Evolutionary conservation across 1,140 invertebrate genomes (phyloP).

Genomic region (Lepidostoma basale): DNA sequence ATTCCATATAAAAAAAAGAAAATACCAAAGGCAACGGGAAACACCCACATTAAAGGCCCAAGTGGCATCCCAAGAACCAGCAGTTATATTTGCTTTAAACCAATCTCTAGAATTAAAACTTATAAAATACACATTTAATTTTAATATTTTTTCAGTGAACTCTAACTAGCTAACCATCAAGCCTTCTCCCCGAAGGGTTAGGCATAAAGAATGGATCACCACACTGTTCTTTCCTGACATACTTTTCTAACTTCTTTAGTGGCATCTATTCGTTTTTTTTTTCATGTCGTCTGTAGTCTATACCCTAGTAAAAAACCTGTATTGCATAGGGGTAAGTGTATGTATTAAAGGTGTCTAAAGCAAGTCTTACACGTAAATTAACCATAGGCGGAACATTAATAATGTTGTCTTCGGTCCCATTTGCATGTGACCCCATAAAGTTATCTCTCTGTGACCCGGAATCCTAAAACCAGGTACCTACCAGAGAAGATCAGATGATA

Average conservation of each 20-base stretch:
- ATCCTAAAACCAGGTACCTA: not conserved
- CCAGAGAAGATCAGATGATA: not conserved
- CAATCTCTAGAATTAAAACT: too few relatives aligned
- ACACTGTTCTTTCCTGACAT: not conserved
- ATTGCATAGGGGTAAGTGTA: not conserved
- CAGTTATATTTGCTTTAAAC: too few relatives aligned
- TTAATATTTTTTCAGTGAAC: too few relatives aligned
- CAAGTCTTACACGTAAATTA: not conserved
- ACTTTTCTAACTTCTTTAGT: not conserved
- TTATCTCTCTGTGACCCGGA: not conserved
- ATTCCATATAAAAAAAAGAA: too few relatives aligned
- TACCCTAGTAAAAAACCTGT: not conserved
- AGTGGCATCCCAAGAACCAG: too few relatives aligned
- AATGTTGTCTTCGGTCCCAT: not conserved
- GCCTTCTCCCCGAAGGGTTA: too few relatives aligned
- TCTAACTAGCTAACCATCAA: too few relatives aligned
- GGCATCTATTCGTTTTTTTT: not conserved
- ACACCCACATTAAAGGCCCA: too few relatives aligned
- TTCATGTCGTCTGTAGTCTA: not conserved
- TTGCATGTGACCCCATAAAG: not conserved
- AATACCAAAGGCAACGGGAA: too few relatives aligned
- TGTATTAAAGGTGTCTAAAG: not conserved
- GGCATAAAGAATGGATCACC: too few relatives aligned
- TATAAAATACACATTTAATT: too few relatives aligned
- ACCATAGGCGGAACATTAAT: not conserved